Conservation (phyloP, 1,140 invertebrate genomes). For the Babylonia areolata region DNA sequence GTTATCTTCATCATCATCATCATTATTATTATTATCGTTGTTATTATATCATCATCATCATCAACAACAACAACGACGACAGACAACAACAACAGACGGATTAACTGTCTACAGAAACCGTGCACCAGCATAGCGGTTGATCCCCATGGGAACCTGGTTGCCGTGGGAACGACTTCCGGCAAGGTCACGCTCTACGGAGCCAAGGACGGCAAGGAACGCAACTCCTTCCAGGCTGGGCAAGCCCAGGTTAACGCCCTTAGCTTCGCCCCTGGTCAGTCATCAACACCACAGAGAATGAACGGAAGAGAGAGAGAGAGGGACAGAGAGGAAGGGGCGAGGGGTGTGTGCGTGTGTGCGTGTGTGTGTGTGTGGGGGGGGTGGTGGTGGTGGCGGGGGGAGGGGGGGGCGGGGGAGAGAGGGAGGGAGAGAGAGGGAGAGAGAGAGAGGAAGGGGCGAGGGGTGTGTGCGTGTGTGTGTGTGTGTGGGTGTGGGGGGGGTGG, state of each 20-base stretch:
- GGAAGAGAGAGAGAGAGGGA: too few species aligned
- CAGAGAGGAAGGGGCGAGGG: too few species aligned
- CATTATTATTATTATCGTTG: not conserved
- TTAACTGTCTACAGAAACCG: slow-evolving; percentile 80
- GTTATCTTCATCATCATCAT: not conserved
- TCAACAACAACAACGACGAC: not conserved
- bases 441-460: too few species aligned
- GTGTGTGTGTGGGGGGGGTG: too few species aligned
- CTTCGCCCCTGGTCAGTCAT: slow-evolving; percentile 86
- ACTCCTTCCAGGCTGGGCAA: slow-evolving; percentile 89
- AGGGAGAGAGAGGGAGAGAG: too few species aligned
- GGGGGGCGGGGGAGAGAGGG: too few species aligned
- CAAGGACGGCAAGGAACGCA: slow-evolving; percentile 87
- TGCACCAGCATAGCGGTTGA: slow-evolving; percentile 84
- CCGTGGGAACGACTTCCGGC: slow-evolving; percentile 83
- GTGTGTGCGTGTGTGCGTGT: too few species aligned
- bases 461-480: too few species aligned
- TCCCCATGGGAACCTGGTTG: slow-evolving; percentile 57
- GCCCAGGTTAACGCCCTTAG: slow-evolving; percentile 84
- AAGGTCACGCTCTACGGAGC: slow-evolving; percentile 90
- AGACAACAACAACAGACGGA: not conserved
- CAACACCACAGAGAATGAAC: too few species aligned
- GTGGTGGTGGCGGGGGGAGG: too few species aligned
- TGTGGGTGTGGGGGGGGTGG: too few species aligned
- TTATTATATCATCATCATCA: not conserved